A percentile compares a stretch with the other conserved stretches of the same genome.
These are phyloP conservation scores for Cyprinodon diabolis DNA, from an alignment of 2,797 vertebrate genomes.

Conservation along the genomic window DNA sequence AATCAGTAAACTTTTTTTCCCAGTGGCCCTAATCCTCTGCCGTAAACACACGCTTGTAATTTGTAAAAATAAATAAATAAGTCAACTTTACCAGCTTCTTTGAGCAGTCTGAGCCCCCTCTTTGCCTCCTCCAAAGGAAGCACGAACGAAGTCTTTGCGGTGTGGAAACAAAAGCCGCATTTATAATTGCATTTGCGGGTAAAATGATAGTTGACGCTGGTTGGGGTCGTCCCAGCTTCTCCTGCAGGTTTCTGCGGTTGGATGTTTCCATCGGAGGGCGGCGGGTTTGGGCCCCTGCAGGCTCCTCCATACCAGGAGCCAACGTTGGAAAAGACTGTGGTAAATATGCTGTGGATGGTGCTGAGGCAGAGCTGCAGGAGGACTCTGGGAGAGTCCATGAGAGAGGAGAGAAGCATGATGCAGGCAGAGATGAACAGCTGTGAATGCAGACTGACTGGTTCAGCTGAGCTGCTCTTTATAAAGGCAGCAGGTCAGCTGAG, in stretches of 20 bases:
- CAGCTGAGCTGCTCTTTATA: neutral
- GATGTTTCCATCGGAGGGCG: neutral
- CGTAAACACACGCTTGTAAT: neutral
- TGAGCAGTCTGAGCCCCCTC: slow-evolving; percentile 82
- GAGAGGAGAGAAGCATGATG: slow-evolving; percentile 46
- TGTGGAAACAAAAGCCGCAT: slow-evolving; percentile 98
- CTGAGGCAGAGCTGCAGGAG: slow-evolving; percentile 58
- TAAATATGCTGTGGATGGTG: slow-evolving; percentile 36
- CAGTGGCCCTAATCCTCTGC: no score
- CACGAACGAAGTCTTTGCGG: slow-evolving; percentile 93
- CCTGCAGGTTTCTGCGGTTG: neutral
- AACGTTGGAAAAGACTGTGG: slow-evolving; percentile 17
- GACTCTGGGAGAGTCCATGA: slow-evolving; percentile 25
- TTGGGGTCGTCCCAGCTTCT: slow-evolving; percentile 32
- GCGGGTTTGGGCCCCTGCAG: neutral
- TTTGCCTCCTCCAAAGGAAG: slow-evolving; percentile 89
- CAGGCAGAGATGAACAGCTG: fast-evolving
- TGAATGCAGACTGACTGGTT: neutral
- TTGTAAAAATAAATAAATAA: no score
- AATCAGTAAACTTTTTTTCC: neutral
- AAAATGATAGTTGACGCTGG: slow-evolving; percentile 91
- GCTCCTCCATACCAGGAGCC: slow-evolving; percentile 12
- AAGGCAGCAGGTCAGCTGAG: neutral
- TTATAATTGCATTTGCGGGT: slow-evolving; percentile 93
- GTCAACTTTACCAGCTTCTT: slow-evolving; percentile 80